Conservation (phyloP, 2,113 vertebrate species). For the Odobenus rosmarus region DNA sequence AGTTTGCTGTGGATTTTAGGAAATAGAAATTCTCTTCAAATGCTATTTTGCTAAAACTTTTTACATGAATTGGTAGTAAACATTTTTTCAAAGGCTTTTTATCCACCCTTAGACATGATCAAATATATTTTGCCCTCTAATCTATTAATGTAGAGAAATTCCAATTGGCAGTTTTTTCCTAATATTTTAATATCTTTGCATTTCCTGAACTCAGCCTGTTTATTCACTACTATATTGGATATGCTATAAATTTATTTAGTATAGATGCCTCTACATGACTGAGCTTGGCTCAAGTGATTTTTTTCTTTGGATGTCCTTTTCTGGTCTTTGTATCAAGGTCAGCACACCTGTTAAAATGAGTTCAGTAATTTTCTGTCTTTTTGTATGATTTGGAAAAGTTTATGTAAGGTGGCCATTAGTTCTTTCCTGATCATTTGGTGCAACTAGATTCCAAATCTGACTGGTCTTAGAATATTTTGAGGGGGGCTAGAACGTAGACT, state of each 20-base stretch:
- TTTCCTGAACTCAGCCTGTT: not conserved
- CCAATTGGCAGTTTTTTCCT: not conserved
- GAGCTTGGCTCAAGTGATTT: not conserved
- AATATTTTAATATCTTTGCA: not conserved
- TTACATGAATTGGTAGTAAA: not conserved
- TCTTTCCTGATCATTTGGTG: not conserved
- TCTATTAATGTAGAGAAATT: not conserved
- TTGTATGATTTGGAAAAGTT: not conserved
- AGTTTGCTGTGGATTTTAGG: not conserved
- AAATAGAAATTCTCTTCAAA: conserved; percentile 3
- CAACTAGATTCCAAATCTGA: not conserved
- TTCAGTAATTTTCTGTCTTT: conserved; percentile 11
- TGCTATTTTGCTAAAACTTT: not conserved
- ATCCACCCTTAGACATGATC: not conserved
- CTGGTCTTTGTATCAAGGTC: not conserved
- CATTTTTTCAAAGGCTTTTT: conserved; percentile 23
- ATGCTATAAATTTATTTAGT: not conserved
- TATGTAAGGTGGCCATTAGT: not conserved
- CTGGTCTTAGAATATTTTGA: not conserved
- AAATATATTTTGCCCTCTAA: conserved; percentile 18
- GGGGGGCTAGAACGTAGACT: not conserved
- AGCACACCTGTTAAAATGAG: not conserved
- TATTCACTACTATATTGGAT: not conserved
- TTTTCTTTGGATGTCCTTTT: not conserved
- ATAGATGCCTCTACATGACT: not conserved